Evolutionary conservation across 2,113 vertebrate genomes (phyloP).

Genomic region (Mustela nigripes): DNA sequence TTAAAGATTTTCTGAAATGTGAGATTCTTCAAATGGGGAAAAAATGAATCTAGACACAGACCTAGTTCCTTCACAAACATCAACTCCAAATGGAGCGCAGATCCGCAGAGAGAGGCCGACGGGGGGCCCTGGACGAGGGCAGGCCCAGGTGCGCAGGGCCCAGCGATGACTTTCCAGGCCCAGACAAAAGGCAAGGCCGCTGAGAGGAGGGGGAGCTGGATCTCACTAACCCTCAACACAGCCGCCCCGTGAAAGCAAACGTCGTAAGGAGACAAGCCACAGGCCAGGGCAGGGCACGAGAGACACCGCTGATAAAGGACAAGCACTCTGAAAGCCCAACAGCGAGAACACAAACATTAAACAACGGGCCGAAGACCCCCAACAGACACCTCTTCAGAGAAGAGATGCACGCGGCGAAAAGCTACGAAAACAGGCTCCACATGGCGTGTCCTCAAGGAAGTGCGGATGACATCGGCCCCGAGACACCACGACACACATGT

Average conservation of each 20-base stretch:
- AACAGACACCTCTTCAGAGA: too few species aligned
- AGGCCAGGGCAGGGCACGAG: too few species aligned
- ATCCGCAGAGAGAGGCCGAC: rapidly evolving
- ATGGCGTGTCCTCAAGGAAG: rapidly evolving
- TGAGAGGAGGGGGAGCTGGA: background rate
- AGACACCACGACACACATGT: background rate
- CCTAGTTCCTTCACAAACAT: too few species aligned
- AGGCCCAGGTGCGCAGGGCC: background rate
- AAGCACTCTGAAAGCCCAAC: background rate
- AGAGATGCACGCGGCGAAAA: rapidly evolving
- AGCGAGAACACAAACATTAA: too few species aligned
- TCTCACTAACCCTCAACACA: background rate
- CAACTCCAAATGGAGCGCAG: background rate
- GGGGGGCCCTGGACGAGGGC: rapidly evolving
- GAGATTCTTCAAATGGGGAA: background rate
- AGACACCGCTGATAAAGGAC: background rate
- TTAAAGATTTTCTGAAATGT: background rate
- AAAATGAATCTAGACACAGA: background rate
- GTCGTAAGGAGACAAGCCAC: background rate
- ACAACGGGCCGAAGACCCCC: background rate
- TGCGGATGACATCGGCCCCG: rapidly evolving
- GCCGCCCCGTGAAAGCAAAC: background rate
- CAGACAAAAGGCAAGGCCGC: rapidly evolving
- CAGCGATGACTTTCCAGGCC: too few species aligned
- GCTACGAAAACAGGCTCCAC: rapidly evolving